Percentiles rank a stretch among this genome's conserved stretches.
These are phyloP conservation scores for Ia io DNA, from an alignment of 2,113 vertebrate genomes.

Conservation along the genomic window DNA sequence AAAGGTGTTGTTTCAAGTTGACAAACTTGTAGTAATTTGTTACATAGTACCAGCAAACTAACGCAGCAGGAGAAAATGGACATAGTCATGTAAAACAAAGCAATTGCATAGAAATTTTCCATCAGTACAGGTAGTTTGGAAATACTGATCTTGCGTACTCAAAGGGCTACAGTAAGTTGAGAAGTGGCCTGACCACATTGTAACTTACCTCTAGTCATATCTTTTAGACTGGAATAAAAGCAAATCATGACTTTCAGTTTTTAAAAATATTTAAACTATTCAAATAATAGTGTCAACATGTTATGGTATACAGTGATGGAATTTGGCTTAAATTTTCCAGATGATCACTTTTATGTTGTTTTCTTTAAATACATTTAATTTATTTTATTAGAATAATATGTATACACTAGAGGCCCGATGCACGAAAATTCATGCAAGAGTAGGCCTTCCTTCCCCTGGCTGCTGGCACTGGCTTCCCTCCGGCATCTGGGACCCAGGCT, in stretches of 20 bases:
- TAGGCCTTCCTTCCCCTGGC: no score
- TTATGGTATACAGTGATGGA: neutral
- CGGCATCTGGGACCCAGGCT: accelerated
- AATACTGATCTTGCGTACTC: neutral
- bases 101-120: neutral
- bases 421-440: no score
- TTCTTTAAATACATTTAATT: neutral
- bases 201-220: neutral
- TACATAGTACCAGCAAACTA: neutral
- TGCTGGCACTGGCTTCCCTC: no score
- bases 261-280: neutral
- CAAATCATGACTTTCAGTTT: neutral
- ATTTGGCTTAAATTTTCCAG: neutral
- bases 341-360: neutral
- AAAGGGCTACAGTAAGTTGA: neutral
- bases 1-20: neutral
- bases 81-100: neutral
- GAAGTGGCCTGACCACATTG: neutral
- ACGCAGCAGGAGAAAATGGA: neutral
- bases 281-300: neutral
- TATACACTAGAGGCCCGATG: neutral
- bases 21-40: neutral
- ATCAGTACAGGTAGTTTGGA: neutral
- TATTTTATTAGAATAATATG: neutral
- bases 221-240: neutral